Evolutionary conservation across 2,113 vertebrate species (phyloP), one percentile per base, ranked within the genome.

Genomic region (Progne subis): DNA sequence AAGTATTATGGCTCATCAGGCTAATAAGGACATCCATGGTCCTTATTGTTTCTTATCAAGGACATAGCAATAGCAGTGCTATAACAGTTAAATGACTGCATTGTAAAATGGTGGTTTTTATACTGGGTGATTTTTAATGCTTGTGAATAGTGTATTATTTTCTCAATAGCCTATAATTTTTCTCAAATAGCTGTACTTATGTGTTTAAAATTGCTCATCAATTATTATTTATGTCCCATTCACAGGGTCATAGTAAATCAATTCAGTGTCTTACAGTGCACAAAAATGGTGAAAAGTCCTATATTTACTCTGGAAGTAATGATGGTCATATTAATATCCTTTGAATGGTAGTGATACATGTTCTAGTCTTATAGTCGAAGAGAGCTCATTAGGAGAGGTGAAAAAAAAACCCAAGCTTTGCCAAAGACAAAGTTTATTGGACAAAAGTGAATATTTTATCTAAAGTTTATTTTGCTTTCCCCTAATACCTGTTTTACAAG

Each of bases 241-340:
- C 67, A 29, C 98, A 99, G 99, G 99, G 99, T 89, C 99, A 99
- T 96, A 99, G 95, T 92, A 99, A 99, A 80, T 99, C 99, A 41
- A 99, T 99, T 96, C 99, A 99, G 97, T 99, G 98, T 97, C 90
- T 99, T 95, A 98, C 99, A 0, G 98, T 99, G 72, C 99, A 99
- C 94, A 99, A 96, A 95, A 98, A 95, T 2, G 98, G 98, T 8
- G 99, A 98, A 3, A 97, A 97, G 82, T 92, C 98, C 32, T 98
- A 96, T 96, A 99, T 99, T 98, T 99, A 99, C 95, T 99, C 99
- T 0, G 99, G 99, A 86, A 99, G 99, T 97, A 98, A 99, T 8
- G 99, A 99, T 14, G 99, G 99, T 61, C 99, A 99, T 96, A 99
- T 99, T 95, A 99, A 99, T 99, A 99, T 99, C 99, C 99, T 99